These are phyloP conservation scores for Benthosema pterotum DNA, from an alignment of 2,797 vertebrate genomes.

Conservation along the genomic window DNA sequence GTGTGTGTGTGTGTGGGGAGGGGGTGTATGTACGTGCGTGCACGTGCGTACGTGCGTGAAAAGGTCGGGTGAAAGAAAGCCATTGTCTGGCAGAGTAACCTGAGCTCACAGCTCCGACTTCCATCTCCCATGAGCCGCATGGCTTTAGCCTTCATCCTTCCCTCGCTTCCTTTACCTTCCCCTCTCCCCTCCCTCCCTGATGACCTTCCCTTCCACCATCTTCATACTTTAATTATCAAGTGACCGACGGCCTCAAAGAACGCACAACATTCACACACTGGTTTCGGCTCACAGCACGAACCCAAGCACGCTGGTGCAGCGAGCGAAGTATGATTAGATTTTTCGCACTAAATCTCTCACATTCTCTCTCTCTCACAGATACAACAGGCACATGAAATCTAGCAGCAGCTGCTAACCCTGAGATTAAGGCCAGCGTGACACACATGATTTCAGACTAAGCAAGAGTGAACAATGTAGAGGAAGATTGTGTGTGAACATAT, in stretches of 20 bases:
- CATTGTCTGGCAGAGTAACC: slow-evolving; percentile 68
- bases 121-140: slow-evolving; percentile 43
- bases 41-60: slow-evolving; percentile 27
- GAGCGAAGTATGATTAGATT: slow-evolving; percentile 44
- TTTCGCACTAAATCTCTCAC: slow-evolving; percentile 38
- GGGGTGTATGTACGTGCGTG: too few species aligned
- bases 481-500: slow-evolving; percentile 43
- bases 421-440: slow-evolving; percentile 75
- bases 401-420: slow-evolving; percentile 68
- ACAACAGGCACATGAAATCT: slow-evolving; percentile 23
- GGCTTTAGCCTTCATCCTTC: slow-evolving; percentile 44
- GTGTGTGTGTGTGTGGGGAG: too few species aligned
- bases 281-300: slow-evolving; percentile 4
- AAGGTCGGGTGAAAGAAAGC: slow-evolving; percentile 59
- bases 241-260: slow-evolving; percentile 26
- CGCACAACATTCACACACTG: slow-evolving; percentile 13
- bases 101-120: slow-evolving; percentile 53
- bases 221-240: slow-evolving; percentile 21
- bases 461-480: slow-evolving; percentile 30
- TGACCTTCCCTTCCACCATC: background rate
- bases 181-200: background rate
- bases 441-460: slow-evolving; percentile 67
- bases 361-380: slow-evolving; percentile 8
- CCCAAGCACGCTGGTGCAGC: slow-evolving; percentile 39
- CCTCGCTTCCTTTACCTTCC: slow-evolving; percentile 3